phyloP scores from a whole-genome alignment of 2,888 invertebrate genomes.

The Phlogophora meticulosa region DNA sequence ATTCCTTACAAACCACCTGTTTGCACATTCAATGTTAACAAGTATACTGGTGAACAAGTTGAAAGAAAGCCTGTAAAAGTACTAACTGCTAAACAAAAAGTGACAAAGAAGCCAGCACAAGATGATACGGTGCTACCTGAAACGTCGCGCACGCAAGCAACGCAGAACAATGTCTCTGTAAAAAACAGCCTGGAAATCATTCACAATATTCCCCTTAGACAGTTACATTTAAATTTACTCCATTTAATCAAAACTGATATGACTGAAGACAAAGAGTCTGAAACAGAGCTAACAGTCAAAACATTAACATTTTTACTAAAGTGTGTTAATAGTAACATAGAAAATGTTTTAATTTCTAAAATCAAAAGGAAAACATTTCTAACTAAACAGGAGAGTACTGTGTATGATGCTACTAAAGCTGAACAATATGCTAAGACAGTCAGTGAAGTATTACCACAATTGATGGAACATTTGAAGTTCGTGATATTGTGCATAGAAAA shows the following conservation, averaged over 20 bases:
- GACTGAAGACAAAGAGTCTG: conserved; percentile 71
- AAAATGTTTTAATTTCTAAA: conserved; percentile 80
- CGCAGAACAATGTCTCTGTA: conserved; percentile 74
- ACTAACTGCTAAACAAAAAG: conserved; percentile 72
- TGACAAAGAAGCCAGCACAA: conserved; percentile 71
- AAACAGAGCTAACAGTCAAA: conserved; percentile 76
- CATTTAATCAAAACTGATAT: conserved; percentile 79
- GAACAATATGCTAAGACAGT: conserved; percentile 80
- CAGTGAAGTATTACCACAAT: conserved; percentile 78
- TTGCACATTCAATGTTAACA: conserved; percentile 75
- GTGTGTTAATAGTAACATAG: conserved; percentile 77
- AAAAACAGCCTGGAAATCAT: conserved; percentile 76
- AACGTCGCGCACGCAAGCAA: conserved; percentile 80
- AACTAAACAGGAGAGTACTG: conserved; percentile 74
- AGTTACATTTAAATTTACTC: conserved; percentile 78
- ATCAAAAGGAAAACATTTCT: conserved; percentile 84
- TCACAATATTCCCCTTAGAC: conserved; percentile 78
- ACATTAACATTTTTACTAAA: conserved; percentile 80
- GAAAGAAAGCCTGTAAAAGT: conserved; percentile 73
- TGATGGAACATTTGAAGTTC: conserved; percentile 78
- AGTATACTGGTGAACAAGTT: conserved; percentile 74
- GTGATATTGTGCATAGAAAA: conserved; percentile 77
- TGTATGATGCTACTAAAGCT: conserved; percentile 80
- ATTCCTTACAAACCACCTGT: conserved; percentile 83
- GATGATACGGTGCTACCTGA: conserved; percentile 82